Evolutionary conservation across 2,797 vertebrate genomes (phyloP).

Genomic region (Phoeniculus purpureus): DNA sequence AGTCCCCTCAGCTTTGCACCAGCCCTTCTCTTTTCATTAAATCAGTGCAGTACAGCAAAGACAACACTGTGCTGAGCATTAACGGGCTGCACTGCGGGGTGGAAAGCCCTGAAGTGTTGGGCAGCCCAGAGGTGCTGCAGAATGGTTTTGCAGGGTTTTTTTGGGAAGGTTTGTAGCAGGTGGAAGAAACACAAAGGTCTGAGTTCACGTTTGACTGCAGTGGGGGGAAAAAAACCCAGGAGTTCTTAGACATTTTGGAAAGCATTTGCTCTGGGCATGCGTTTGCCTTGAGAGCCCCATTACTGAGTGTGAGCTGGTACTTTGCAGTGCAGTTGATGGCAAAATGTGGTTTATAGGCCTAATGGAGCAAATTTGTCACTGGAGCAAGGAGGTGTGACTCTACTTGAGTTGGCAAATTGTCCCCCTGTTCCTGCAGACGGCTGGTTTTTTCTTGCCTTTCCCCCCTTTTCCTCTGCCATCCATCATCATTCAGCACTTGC

Average conservation of each 20-base stretch:
- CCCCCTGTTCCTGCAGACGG: slow-evolving; percentile 50
- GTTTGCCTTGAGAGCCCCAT: slow-evolving; percentile 22
- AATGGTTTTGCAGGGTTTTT: not conserved
- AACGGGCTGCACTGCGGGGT: not conserved
- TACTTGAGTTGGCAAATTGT: slow-evolving; percentile 41
- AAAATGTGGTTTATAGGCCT: slow-evolving; percentile 46
- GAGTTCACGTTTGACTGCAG: not conserved
- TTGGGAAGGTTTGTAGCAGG: not conserved
- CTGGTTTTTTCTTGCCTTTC: not conserved
- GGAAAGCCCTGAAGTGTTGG: not conserved
- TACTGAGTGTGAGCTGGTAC: accelerated
- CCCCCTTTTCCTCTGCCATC: slow-evolving; percentile 23
- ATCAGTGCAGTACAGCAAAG: not conserved
- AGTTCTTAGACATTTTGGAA: not conserved
- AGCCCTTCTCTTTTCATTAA: not conserved
- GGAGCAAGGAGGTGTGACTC: slow-evolving; percentile 70
- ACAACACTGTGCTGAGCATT: not conserved
- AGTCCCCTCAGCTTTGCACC: not conserved
- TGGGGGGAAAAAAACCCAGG: not conserved
- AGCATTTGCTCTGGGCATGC: slow-evolving; percentile 29
- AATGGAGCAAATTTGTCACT: slow-evolving; percentile 61
- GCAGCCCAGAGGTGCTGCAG: not conserved
- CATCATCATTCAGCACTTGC: slow-evolving; percentile 26
- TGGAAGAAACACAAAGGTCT: not conserved
- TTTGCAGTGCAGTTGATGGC: not conserved